A percentile compares a stretch with the other conserved stretches of the same genome.
Evolutionary conservation across 2,888 invertebrate genomes (phyloP).

Genomic region (Caenorhabditis zanzibari): DNA sequence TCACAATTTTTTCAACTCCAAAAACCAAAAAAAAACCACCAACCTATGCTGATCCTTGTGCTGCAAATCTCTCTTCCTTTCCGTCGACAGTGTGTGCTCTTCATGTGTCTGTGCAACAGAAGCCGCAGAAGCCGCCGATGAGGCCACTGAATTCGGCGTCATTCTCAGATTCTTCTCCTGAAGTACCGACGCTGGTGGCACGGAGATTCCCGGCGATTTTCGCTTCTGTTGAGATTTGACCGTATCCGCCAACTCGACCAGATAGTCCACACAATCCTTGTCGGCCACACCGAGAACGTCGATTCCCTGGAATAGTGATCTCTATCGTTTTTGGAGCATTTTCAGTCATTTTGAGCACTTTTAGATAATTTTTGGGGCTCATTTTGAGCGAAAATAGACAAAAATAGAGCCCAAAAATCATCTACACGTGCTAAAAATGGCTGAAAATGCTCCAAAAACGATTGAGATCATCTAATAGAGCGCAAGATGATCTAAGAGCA

Average conservation of each 20-base stretch:
- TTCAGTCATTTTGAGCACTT: no score
- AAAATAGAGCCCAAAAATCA: no score
- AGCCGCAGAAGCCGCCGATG: background rate
- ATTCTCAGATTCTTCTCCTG: slow-evolving; percentile 72
- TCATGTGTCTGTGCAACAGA: slow-evolving; percentile 46
- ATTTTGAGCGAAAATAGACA: no score
- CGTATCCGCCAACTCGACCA: slow-evolving; percentile 75
- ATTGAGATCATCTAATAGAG: background rate
- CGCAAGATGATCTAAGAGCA: no score
- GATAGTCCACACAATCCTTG: slow-evolving; percentile 77
- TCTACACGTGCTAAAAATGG: no score
- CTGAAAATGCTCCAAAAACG: no score
- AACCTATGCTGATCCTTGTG: slow-evolving; percentile 74
- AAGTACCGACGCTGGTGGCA: slow-evolving; percentile 40
- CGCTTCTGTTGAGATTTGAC: slow-evolving; percentile 54
- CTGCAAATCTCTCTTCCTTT: slow-evolving; percentile 71
- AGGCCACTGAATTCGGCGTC: no score
- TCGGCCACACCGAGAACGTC: slow-evolving; percentile 81
- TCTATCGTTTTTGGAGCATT: no score
- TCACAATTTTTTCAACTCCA: background rate
- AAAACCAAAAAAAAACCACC: background rate
- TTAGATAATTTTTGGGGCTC: no score
- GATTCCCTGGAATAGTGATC: slow-evolving; percentile 73
- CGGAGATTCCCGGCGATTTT: slow-evolving; percentile 42
- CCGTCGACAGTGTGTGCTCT: slow-evolving; percentile 67